A percentile compares a stretch with the other conserved stretches of the same genome.
These are phyloP conservation scores for Siniperca undulata DNA, from an alignment of 2,797 vertebrate genomes.

Conservation along the genomic window DNA sequence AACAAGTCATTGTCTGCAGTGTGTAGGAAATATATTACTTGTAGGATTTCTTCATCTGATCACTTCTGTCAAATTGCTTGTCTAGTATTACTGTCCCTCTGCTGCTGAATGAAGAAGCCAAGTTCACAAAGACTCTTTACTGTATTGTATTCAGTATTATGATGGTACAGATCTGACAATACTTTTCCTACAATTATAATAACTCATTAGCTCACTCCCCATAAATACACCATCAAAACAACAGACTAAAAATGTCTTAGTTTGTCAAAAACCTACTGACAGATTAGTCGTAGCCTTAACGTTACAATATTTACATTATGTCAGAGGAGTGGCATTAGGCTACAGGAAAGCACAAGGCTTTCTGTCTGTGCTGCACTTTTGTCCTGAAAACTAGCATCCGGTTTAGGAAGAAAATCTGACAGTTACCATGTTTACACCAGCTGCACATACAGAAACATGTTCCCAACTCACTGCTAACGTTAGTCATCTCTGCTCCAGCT, in stretches of 20 bases:
- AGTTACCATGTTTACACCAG: conserved; percentile 35
- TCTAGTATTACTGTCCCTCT: not conserved
- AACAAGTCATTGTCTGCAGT: not conserved
- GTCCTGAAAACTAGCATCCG: conserved; percentile 21
- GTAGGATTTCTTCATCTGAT: not conserved
- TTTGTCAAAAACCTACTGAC: not conserved
- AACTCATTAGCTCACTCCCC: too few species aligned
- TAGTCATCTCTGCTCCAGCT: not conserved
- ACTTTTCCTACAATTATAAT: fast-evolving
- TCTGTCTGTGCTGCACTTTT: not conserved
- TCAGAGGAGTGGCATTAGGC: not conserved
- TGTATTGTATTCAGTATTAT: not conserved
- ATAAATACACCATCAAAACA: not conserved
- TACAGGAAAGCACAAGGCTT: not conserved
- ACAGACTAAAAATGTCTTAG: not conserved
- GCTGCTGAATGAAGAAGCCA: not conserved
- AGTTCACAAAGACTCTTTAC: not conserved
- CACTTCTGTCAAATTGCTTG: not conserved
- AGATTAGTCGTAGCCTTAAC: too few species aligned
- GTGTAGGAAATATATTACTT: not conserved
- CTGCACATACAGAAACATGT: not conserved
- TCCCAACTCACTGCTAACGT: not conserved
- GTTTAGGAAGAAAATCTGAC: not conserved
- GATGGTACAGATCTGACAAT: not conserved
- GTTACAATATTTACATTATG: not conserved